Percentiles rank a stretch among this genome's conserved stretches.
These are phyloP conservation scores for Theocolax elegans DNA, from an alignment of 1,140 invertebrate genomes.

Conservation along the genomic window DNA sequence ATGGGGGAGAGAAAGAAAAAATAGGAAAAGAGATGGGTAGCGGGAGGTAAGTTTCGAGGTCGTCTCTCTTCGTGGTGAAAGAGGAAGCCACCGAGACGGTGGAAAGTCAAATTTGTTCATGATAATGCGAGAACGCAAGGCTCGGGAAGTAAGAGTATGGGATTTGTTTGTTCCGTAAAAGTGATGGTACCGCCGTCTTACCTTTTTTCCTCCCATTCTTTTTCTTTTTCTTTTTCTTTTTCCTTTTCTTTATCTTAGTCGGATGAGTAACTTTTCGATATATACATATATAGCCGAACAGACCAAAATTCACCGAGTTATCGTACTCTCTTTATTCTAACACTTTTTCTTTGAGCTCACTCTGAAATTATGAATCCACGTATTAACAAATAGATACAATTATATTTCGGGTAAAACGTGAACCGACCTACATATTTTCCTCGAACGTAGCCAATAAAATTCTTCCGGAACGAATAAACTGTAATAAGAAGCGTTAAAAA, in stretches of 20 bases:
- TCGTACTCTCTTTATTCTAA: too few species aligned
- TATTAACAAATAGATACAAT: too few species aligned
- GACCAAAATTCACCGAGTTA: too few species aligned
- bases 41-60: slow-evolving; percentile 2
- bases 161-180: slow-evolving; percentile 48
- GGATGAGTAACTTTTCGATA: neutral
- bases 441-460: too few species aligned
- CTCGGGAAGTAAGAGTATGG: slow-evolving; percentile 34
- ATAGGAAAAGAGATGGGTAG: neutral
- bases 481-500: too few species aligned
- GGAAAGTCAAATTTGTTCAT: slow-evolving; percentile 59
- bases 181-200: slow-evolving; percentile 19
- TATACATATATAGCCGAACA: too few species aligned
- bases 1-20: neutral
- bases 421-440: too few species aligned
- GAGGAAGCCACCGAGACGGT: slow-evolving; percentile 25
- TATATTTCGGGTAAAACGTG: too few species aligned
- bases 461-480: too few species aligned
- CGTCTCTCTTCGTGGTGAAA: neutral
- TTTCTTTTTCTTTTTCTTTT: slow-evolving; percentile 2
- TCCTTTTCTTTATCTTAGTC: neutral
- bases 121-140: slow-evolving; percentile 51
- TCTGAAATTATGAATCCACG: too few species aligned
- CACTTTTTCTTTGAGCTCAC: too few species aligned
- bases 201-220: neutral